Conservation (phyloP, 2,797 vertebrate genomes). For the Leptodactylus fallax region DNA sequence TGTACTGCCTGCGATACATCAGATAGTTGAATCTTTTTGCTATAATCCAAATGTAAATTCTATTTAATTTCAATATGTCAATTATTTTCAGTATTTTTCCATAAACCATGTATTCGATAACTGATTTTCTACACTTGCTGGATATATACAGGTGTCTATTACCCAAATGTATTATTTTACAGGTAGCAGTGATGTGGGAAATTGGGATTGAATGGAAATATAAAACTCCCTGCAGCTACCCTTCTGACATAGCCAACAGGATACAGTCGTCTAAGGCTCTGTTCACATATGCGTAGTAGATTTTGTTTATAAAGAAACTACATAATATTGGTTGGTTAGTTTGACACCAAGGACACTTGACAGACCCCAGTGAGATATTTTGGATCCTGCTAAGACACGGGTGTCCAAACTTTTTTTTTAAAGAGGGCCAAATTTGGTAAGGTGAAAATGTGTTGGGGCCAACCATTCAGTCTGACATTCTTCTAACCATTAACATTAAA, state of each 20-base stretch:
- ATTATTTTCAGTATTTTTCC: neutral
- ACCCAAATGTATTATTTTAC: neutral
- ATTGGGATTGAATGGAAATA: neutral
- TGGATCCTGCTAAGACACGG: too few species aligned
- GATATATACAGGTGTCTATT: neutral
- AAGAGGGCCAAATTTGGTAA: too few species aligned
- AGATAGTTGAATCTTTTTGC: neutral
- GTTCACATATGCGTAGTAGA: too few species aligned
- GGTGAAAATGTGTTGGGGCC: too few species aligned
- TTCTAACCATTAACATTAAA: too few species aligned
- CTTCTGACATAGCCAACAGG: neutral
- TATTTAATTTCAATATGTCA: neutral
- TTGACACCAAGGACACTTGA: too few species aligned
- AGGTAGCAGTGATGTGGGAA: neutral
- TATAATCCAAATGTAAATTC: neutral
- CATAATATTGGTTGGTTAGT: too few species aligned
- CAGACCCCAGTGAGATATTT: too few species aligned
- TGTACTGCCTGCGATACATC: neutral
- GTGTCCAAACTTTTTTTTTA: too few species aligned
- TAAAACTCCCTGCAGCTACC: neutral
- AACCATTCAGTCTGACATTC: too few species aligned
- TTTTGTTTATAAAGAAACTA: too few species aligned
- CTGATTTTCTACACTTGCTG: neutral
- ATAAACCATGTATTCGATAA: neutral
- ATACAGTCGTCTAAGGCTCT: neutral